Evolutionary conservation across 2,888 invertebrate genomes (phyloP), one percentile per base, ranked within the genome.

Genomic region (Buathra laborator): DNA sequence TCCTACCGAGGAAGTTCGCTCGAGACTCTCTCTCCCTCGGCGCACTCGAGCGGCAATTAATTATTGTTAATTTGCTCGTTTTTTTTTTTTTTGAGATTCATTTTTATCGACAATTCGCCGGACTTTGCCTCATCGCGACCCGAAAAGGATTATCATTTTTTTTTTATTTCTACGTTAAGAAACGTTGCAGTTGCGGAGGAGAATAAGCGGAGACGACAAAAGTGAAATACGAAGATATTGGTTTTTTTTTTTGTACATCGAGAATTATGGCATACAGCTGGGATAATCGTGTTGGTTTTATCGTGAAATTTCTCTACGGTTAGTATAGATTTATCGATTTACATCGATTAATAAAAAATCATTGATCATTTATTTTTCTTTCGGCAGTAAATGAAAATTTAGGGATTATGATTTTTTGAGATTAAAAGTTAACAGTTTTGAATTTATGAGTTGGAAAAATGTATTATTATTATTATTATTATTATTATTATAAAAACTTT

Each of bases 231-330:
- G 71, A n/a, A 37, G 32, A 80, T 24, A 56, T 70, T 37, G 2
- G 44, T 24, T 5, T 37, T 43, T 14, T 77, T 62, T 46, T 24
- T 37, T 74, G 59, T 70, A 62, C 29, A 37, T 16, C 44, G 53
- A 67, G 70, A 79, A 79, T 37, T 37, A 97, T 97, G 97, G 97
- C 97, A 82, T 97, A 97, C 94, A 96, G 96, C 92, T 97, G 97
- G 97, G 97, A 97, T 93, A 97, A 96, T 94, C 95, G 97, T 93
- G 97, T 97, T 87, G 96, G 96, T 92, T 97, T 97, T 94, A 96
- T 97, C 92, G 97, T 97, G 89, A 96, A 96, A 93, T 97, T 96
- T 94, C 95, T 97, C 90, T 97, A 97, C 93, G 97, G 97, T 97
- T 94, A 96, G 96, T 95, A 91, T 62, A 10, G 78, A 43, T 37